Conservation (phyloP, 2,888 invertebrate species). For the Pasiphila rectangulata region DNA sequence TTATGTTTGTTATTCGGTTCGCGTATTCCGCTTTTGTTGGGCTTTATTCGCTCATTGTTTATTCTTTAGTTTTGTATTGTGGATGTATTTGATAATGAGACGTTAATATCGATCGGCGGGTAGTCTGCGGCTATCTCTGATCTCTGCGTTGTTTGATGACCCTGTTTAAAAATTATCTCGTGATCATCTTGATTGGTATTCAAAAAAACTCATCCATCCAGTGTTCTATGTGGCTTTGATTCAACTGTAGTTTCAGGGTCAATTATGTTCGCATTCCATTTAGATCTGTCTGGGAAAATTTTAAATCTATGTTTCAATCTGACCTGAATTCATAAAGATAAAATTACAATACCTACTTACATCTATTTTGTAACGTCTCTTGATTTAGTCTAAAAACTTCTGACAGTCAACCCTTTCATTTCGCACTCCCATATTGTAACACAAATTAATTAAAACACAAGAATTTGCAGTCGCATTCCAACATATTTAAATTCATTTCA, state of each 20-base stretch:
- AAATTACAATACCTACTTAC: too few species aligned
- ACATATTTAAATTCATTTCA: conserved; percentile 18
- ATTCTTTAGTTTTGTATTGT: conserved; percentile 50
- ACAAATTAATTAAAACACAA: neutral
- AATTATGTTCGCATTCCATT: neutral
- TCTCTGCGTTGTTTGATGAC: conserved; percentile 27
- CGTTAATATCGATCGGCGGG: conserved; percentile 40
- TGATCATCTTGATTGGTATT: conserved; percentile 7
- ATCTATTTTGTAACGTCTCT: too few species aligned
- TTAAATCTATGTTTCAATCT: neutral
- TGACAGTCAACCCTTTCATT: neutral
- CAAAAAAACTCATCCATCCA: conserved; percentile 1
- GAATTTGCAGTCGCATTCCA: too few species aligned
- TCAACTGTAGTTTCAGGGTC: neutral
- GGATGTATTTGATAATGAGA: conserved; percentile 50
- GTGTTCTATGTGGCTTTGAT: neutral
- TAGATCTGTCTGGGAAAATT: neutral
- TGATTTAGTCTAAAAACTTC: too few species aligned
- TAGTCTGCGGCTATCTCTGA: conserved; percentile 31
- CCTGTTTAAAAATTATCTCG: conserved; percentile 20
- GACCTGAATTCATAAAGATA: neutral
- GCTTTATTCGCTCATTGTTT: conserved; percentile 48
- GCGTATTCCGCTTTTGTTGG: conserved; percentile 64
- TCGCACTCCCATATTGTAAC: neutral
- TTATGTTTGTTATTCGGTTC: conserved; percentile 75